phyloP scores from a whole-genome alignment of 2,797 vertebrate species.

The Hybognathus amarus region DNA sequence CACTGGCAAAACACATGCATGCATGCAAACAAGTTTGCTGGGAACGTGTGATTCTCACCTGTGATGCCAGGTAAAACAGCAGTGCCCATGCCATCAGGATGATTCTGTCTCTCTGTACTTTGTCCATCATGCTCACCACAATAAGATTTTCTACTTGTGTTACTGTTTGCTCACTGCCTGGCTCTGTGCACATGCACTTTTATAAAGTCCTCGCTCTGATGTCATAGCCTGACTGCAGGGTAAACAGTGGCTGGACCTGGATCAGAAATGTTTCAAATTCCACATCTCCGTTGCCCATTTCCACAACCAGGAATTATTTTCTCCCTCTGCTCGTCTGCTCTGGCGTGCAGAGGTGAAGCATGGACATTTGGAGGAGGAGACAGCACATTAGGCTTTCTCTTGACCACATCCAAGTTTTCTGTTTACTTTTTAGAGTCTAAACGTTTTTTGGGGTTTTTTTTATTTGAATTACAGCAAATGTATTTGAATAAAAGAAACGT shows the following conservation, averaged over 20 bases:
- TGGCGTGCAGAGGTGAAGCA: slow-evolving; percentile 41
- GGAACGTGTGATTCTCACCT: slow-evolving; percentile 46
- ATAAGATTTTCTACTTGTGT: slow-evolving; percentile 59
- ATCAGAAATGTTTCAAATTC: slow-evolving; percentile 84
- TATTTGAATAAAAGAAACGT: background rate
- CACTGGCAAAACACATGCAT: slow-evolving; percentile 22
- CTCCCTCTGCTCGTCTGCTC: slow-evolving; percentile 35
- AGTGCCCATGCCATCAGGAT: slow-evolving; percentile 44
- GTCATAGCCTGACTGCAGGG: slow-evolving; percentile 78
- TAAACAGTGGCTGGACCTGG: slow-evolving; percentile 77
- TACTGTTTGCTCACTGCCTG: slow-evolving; percentile 71
- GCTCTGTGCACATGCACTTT: slow-evolving; percentile 71
- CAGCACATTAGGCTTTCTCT: slow-evolving; percentile 4
- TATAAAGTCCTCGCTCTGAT: slow-evolving; percentile 82
- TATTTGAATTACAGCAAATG: background rate
- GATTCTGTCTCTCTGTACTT: slow-evolving; percentile 50
- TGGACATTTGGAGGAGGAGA: slow-evolving; percentile 39
- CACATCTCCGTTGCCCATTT: slow-evolving; percentile 76
- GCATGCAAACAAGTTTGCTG: background rate
- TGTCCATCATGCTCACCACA: slow-evolving; percentile 49
- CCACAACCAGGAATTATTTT: slow-evolving; percentile 69
- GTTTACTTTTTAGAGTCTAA: background rate
- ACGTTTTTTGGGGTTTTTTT: background rate
- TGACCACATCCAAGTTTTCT: slow-evolving; percentile 2
- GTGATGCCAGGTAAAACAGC: slow-evolving; percentile 49